These are phyloP conservation scores for Cabera pusaria DNA, from an alignment of 2,888 invertebrate genomes.

Conservation along the genomic window DNA sequence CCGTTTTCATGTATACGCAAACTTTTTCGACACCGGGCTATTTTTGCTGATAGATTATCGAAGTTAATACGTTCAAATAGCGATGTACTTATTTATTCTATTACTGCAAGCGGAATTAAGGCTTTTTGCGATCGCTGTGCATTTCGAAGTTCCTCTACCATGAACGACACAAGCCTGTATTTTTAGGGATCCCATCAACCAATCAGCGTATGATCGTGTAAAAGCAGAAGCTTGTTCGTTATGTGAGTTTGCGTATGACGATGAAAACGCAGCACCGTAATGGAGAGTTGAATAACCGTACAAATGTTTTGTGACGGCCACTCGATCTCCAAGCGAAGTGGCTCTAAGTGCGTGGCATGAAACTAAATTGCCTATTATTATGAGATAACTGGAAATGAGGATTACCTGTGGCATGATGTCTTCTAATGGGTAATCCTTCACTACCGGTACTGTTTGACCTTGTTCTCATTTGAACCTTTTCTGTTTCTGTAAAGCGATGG, in stretches of 20 bases:
- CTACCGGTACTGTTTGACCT: conserved; percentile 82
- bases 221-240: conserved; percentile 30
- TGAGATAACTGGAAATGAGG: conserved; percentile 13
- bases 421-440: conserved; percentile 82
- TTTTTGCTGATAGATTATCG: conserved; percentile 3
- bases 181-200: conserved; percentile 23
- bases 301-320: conserved; percentile 16
- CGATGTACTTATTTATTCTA: no score
- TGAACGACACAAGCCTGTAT: neutral
- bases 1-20: conserved; percentile 37
- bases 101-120: conserved; percentile 17
- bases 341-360: conserved; percentile 28
- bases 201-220: conserved; percentile 22
- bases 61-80: no score
- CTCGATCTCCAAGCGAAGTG: conserved; percentile 26
- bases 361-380: conserved; percentile 17
- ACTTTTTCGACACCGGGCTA: conserved; percentile 16
- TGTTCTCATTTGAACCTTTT: conserved; percentile 82
- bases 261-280: conserved; percentile 36
- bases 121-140: conserved; percentile 10
- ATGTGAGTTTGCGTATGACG: conserved; percentile 35
- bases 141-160: conserved; percentile 14
- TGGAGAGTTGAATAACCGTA: conserved; percentile 27
- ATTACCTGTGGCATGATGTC: conserved; percentile 83
- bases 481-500: conserved; percentile 64